Evolutionary conservation across 2,888 invertebrate species (phyloP), one percentile per base, ranked within the genome.

Genomic region (Galeruca laticollis): DNA sequence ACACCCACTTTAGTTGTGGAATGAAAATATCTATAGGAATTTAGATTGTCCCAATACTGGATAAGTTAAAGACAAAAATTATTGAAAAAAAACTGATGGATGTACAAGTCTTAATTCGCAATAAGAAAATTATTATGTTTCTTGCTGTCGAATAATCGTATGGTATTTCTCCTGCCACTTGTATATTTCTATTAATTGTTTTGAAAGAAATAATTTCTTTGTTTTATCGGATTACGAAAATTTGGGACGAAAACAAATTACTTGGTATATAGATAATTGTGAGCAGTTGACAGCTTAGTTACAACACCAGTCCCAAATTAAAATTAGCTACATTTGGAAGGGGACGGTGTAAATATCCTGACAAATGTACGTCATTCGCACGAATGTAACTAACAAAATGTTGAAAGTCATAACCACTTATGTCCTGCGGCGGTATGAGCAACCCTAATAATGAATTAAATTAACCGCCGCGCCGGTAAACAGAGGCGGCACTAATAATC

Each of bases 391-490:
- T 60, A 73, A 71, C 74, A 64, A 75, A 75, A 73, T 67, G 66
- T 64, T 67, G 10, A 59, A 68, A 73, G 75, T 73, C 75, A 68
- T 69, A 71, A 74, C 75, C 75, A 75, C 75, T 75, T 75, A 72
- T 73, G 75, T 68, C 75, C 73, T 71, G 66, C 63, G 76, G 76
- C 75, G 69, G 66, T 62, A 75, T 75, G 73, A 76, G 76, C 77
- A 75, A 69, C 68, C 71, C 73, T 70, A 64, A 68, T 77, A 78
- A 78, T 78, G 77, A 78, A 78, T 77, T 78, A 78, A 72, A 76
- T 78, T 74, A 77, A 72, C 77, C n/a, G n/a, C n/a, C n/a, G n/a
- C 73, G 69, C 65, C 73, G 68, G 68, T 49, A 33, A 13, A 20
- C 57, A 57, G 56, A 43, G 20, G 40, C 56, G 64, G 64, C 47